These are phyloP conservation scores for Timandra comae DNA, from an alignment of 2,888 invertebrate species.

Conservation along the genomic window DNA sequence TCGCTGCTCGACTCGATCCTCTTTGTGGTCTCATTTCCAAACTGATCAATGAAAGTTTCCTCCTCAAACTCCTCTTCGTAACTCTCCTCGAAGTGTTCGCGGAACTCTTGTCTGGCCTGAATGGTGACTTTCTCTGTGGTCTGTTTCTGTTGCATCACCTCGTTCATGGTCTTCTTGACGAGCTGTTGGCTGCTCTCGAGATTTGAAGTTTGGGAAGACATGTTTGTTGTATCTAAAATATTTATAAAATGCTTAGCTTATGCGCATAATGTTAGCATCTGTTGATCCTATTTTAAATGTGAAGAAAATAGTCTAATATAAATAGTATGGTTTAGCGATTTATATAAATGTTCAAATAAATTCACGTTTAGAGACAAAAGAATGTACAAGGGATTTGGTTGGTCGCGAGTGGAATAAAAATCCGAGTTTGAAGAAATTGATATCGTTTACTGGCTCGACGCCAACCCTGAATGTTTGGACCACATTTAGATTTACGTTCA, in stretches of 20 bases:
- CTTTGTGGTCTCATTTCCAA: constrained; percentile 65
- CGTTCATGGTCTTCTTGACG: constrained; percentile 68
- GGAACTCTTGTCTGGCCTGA: constrained; percentile 70
- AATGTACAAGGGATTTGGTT: constrained; percentile 1
- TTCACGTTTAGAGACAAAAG: constrained; percentile 12
- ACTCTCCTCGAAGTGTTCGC: constrained; percentile 64
- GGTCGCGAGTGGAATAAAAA: constrained; percentile 38
- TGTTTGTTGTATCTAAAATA: constrained; percentile 33
- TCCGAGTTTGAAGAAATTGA: constrained; percentile 58
- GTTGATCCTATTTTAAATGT: too few relatives aligned
- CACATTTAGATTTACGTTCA: constrained; percentile 60
- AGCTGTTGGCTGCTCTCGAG: constrained; percentile 67
- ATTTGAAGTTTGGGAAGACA: constrained; percentile 59
- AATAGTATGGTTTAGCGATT: too few relatives aligned
- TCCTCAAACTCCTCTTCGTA: constrained; percentile 72
- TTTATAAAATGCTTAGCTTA: constrained; percentile 10
- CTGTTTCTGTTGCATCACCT: constrained; percentile 57
- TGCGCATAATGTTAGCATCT: too few relatives aligned
- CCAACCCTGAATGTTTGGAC: constrained; percentile 52
- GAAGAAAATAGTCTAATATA: too few relatives aligned
- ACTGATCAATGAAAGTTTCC: constrained; percentile 64
- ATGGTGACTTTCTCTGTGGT: constrained; percentile 61
- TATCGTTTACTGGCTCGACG: constrained; percentile 48
- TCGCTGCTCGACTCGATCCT: constrained; percentile 67
- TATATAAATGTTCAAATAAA: constrained; percentile 8